These are phyloP conservation scores for Peromyscus nudipes DNA, from an alignment of 2,797 vertebrate genomes.

Conservation along the genomic window DNA sequence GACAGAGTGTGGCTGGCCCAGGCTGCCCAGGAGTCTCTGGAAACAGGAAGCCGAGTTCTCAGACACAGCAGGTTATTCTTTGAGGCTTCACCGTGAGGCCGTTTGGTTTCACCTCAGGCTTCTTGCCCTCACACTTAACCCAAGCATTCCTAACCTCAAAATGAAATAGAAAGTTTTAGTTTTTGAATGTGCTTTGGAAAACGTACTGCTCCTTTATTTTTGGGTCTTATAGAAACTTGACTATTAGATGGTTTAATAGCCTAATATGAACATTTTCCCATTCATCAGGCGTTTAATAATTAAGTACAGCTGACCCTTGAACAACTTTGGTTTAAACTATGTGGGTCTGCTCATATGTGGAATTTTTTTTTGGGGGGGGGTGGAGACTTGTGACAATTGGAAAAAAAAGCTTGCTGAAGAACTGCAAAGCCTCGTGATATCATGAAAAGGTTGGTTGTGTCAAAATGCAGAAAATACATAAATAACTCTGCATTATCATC, in stretches of 20 bases:
- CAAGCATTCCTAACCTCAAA: not conserved
- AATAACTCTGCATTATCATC: not conserved
- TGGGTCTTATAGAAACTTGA: not conserved
- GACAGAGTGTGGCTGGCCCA: not conserved
- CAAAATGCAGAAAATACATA: not conserved
- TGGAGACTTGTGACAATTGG: not conserved
- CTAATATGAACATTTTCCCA: not conserved
- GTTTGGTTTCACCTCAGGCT: not conserved
- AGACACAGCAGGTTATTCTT: not conserved
- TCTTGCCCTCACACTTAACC: not conserved
- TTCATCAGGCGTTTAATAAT: not conserved
- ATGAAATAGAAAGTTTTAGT: not conserved
- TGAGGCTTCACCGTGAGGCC: not conserved
- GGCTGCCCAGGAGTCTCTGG: not conserved
- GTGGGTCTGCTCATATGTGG: not conserved
- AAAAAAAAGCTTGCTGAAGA: not conserved
- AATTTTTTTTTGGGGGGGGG: not conserved
- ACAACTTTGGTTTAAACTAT: not conserved
- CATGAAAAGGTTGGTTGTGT: not conserved
- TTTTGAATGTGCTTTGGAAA: conserved; percentile 28
- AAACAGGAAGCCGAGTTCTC: not conserved
- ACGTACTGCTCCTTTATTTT: not conserved
- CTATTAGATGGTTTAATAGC: not conserved
- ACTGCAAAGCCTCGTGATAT: not conserved
- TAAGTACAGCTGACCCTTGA: not conserved